phyloP scores from a whole-genome alignment of 2,888 invertebrate species.

The Ornithoptera priamus region DNA sequence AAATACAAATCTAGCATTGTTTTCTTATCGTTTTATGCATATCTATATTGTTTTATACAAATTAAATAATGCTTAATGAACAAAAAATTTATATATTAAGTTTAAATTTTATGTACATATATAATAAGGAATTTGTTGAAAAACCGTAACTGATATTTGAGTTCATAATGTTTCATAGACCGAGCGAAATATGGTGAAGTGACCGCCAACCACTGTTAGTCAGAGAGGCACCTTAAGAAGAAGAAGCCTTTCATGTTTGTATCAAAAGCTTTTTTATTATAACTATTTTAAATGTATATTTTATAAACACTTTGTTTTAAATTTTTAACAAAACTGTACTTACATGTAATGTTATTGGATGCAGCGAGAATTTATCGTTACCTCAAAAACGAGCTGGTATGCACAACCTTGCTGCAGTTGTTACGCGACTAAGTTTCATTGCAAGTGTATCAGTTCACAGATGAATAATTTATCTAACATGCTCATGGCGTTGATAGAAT shows the following conservation, averaged over 20 bases:
- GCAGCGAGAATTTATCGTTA: constrained; percentile 1
- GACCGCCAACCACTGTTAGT: too few relatives aligned
- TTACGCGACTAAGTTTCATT: constrained; percentile 10
- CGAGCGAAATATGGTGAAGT: too few relatives aligned
- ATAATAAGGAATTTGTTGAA: too few relatives aligned
- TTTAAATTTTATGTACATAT: too few relatives aligned
- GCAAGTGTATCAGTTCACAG: constrained; percentile 26
- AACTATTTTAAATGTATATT: neutral
- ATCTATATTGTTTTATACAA: neutral
- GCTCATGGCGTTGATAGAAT: constrained; percentile 19
- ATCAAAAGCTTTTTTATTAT: neutral
- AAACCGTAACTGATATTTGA: too few relatives aligned
- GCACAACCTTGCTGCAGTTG: neutral
- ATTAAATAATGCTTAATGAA: too few relatives aligned
- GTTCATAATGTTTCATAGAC: too few relatives aligned
- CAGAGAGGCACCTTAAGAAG: too few relatives aligned
- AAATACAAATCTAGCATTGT: neutral
- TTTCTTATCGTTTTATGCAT: neutral
- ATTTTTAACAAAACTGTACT: neutral
- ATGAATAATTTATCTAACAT: constrained; percentile 30
- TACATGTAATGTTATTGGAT: neutral
- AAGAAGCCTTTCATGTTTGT: too few relatives aligned
- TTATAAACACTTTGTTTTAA: neutral
- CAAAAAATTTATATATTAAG: too few relatives aligned
- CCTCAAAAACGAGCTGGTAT: neutral